Percentiles rank a stretch among this genome's conserved stretches.
These are phyloP conservation scores for Struthidea cinerea DNA, from an alignment of 2,113 vertebrate genomes.

Conservation along the genomic window DNA sequence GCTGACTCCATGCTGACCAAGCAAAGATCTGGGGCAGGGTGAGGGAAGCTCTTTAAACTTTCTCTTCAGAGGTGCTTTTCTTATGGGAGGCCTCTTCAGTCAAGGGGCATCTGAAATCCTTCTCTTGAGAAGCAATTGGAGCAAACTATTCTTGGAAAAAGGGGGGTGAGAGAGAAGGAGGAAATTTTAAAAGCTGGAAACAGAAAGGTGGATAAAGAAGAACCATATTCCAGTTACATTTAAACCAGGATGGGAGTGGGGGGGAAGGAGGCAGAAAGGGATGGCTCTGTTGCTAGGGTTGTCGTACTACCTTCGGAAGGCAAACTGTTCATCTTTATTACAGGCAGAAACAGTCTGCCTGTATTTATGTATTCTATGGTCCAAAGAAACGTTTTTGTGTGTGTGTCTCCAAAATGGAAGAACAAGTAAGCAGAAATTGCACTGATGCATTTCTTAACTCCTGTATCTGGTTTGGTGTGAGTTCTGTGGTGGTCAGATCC, in stretches of 20 bases:
- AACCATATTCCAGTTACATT: background rate
- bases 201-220: background rate
- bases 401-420: background rate
- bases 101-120: background rate
- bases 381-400: background rate
- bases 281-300: background rate
- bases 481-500: background rate
- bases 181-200: background rate
- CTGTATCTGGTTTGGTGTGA: background rate
- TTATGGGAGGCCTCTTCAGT: background rate
- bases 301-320: background rate
- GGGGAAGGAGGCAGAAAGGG: background rate
- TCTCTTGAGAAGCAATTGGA: background rate
- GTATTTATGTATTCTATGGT: background rate
- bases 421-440: background rate
- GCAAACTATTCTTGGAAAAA: background rate
- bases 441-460: background rate
- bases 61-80: background rate
- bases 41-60: background rate
- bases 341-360: background rate
- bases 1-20: background rate
- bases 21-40: background rate
- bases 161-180: background rate
- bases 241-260: accelerated
- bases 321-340: background rate